Evolutionary conservation across 1,140 invertebrate genomes (phyloP).

Genomic region (Neodiprion virginianus): DNA sequence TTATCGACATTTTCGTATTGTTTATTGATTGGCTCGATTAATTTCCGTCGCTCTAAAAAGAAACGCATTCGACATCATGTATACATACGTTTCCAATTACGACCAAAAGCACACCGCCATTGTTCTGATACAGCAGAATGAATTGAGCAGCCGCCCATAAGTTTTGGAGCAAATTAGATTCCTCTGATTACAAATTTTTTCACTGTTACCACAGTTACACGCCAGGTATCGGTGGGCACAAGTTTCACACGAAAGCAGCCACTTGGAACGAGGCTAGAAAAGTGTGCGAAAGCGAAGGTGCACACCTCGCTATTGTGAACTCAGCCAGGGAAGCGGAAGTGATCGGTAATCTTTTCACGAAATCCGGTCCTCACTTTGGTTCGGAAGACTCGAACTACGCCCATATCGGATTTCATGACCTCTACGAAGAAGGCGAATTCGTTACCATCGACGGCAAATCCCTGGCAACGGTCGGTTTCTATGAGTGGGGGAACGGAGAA

Average conservation of each 20-base stretch:
- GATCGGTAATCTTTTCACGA: constrained; percentile 33
- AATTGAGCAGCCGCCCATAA: too few relatives aligned
- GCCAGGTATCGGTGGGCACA: too few relatives aligned
- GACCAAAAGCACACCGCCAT: too few relatives aligned
- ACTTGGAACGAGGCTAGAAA: constrained; percentile 15
- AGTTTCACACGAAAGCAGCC: too few relatives aligned
- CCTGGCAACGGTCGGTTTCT: constrained; percentile 28
- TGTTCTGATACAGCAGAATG: too few relatives aligned
- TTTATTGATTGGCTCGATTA: not conserved
- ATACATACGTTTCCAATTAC: too few relatives aligned
- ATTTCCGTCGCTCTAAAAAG: too few relatives aligned
- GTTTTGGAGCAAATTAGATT: too few relatives aligned
- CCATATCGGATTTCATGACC: constrained; percentile 47
- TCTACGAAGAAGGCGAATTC: constrained; percentile 46
- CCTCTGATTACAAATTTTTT: too few relatives aligned
- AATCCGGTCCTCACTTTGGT: not conserved
- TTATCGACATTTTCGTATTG: not conserved
- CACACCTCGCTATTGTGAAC: constrained; percentile 25
- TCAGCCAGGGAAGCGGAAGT: constrained; percentile 38
- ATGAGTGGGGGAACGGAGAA: constrained; percentile 36
- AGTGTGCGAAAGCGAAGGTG: constrained; percentile 24
- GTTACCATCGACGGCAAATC: constrained; percentile 46
- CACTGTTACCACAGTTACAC: too few relatives aligned
- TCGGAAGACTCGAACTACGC: constrained; percentile 34
- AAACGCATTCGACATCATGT: too few relatives aligned